Percentiles rank a stretch among this genome's conserved stretches.
phyloP scores from a whole-genome alignment of 2,888 invertebrate species.

The Pachycephus smyrnensis region DNA sequence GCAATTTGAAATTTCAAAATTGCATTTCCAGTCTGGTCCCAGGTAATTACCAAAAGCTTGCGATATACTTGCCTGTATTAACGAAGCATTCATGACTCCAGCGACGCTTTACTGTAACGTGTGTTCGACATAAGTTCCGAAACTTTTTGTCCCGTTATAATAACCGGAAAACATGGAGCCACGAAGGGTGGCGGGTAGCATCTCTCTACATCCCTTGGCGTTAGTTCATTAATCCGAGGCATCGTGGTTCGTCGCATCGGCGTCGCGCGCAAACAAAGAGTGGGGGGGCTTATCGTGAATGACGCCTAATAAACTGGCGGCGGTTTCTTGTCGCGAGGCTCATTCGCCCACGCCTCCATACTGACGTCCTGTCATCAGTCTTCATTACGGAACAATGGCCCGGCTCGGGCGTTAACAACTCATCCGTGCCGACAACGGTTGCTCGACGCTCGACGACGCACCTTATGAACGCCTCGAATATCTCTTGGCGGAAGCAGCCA shows the following conservation, averaged over 20 bases:
- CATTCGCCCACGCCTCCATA: slow-evolving; percentile 32
- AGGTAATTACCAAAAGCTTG: too few species aligned
- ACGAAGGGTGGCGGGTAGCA: neutral
- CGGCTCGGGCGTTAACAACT: slow-evolving; percentile 49
- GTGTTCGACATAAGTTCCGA: neutral
- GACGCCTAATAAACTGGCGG: slow-evolving; percentile 59
- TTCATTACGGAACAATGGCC: slow-evolving; percentile 59
- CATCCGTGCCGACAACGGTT: slow-evolving; percentile 45
- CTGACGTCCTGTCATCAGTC: slow-evolving; percentile 57
- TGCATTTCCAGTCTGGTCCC: too few species aligned
- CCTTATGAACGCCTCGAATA: slow-evolving; percentile 26
- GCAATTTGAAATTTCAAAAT: neutral
- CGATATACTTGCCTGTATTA: neutral
- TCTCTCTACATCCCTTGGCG: slow-evolving; percentile 14
- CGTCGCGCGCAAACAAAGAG: slow-evolving; percentile 47
- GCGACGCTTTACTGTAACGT: neutral
- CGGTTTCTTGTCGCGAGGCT: slow-evolving; percentile 46
- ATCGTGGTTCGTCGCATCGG: slow-evolving; percentile 44
- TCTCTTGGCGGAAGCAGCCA: slow-evolving; percentile 34
- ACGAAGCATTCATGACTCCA: neutral
- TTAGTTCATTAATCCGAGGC: slow-evolving; percentile 53
- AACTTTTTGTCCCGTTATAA: neutral
- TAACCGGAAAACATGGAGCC: neutral
- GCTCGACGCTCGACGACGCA: slow-evolving; percentile 15
- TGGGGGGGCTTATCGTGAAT: slow-evolving; percentile 50